Percentiles rank a stretch among this genome's conserved stretches.
phyloP scores from a whole-genome alignment of 2,888 invertebrate species.

The Hydrotaea diabolus region DNA sequence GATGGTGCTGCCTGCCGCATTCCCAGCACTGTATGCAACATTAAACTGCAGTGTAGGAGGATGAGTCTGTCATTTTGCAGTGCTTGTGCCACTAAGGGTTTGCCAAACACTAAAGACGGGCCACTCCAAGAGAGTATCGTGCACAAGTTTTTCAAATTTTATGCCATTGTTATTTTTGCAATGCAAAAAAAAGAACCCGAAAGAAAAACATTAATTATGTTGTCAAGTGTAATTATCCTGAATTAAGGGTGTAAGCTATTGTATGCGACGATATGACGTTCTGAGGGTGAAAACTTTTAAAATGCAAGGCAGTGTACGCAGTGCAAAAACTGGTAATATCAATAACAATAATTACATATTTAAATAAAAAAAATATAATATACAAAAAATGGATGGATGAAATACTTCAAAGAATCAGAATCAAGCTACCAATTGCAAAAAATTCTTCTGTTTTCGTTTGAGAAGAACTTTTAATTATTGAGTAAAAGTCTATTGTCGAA shows the following conservation, averaged over 20 bases:
- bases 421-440: no score
- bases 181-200: not conserved
- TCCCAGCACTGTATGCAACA: not conserved
- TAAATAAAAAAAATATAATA: no score
- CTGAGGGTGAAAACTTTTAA: no score
- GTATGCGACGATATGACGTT: no score
- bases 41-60: constrained; percentile 5
- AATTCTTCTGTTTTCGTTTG: no score
- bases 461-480: no score
- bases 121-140: not conserved
- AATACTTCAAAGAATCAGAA: no score
- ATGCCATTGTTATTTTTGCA: not conserved
- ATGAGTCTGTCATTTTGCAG: not conserved
- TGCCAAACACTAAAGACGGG: not conserved
- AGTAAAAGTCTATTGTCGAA: no score
- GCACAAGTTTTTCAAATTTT: not conserved
- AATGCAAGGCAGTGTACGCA: no score
- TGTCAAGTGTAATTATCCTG: constrained; percentile 2
- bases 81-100: not conserved
- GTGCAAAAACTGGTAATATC: no score
- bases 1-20: not conserved
- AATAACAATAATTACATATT: no score
- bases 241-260: not conserved
- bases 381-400: no score
- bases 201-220: constrained; percentile 10